A percentile compares a stretch with the other conserved stretches of the same genome.
These are phyloP conservation scores for Melanotaenia parkinsoni DNA, from an alignment of 2,797 vertebrate species.

Conservation along the genomic window DNA sequence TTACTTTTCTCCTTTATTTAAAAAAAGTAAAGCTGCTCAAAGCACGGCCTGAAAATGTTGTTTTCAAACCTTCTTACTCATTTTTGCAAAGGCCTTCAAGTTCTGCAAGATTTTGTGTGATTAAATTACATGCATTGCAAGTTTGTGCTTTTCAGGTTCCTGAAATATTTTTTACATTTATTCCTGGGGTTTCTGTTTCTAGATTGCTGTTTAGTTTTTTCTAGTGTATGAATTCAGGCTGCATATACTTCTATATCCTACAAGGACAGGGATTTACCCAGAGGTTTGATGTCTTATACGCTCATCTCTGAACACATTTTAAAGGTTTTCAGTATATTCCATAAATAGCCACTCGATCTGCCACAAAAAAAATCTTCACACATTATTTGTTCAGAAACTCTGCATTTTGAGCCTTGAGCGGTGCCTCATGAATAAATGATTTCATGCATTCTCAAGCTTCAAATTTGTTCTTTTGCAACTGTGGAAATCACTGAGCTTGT, in stretches of 20 bases:
- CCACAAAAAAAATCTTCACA: background rate
- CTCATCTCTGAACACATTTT: background rate
- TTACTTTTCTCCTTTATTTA: background rate
- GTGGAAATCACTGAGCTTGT: constrained; percentile 1
- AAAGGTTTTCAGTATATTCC: background rate
- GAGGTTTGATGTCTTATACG: background rate
- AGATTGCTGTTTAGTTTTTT: no score
- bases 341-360: background rate
- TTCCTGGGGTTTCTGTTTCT: no score
- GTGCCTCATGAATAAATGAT: constrained; percentile 16
- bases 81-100: no score
- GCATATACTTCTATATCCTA: background rate
- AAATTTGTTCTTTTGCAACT: background rate
- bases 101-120: no score
- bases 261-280: background rate
- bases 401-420: background rate
- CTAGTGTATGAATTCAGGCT: no score
- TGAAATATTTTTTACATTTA: no score
- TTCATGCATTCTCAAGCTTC: constrained; percentile 5
- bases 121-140: no score
- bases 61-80: no score
- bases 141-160: no score
- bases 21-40: background rate
- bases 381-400: constrained; percentile 1
- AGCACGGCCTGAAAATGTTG: background rate